Conservation (phyloP, 2,113 vertebrate genomes). For the Elgaria multicarinata region DNA sequence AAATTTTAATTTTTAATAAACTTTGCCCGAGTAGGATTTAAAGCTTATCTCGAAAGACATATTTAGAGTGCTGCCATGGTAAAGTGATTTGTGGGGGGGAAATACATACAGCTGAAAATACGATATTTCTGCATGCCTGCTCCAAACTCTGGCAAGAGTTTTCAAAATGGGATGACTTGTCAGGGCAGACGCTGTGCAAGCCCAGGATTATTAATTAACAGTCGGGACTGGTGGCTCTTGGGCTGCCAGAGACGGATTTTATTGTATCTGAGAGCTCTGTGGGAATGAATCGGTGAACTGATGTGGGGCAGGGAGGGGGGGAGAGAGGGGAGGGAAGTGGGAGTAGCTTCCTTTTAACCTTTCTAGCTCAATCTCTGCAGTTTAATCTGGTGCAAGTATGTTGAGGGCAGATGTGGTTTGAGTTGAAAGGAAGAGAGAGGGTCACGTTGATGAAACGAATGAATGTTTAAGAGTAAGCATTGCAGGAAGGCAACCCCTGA, state of each 20-base stretch:
- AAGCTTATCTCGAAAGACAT: constrained; percentile 77
- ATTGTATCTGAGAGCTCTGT: constrained; percentile 10
- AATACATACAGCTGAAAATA: constrained; percentile 68
- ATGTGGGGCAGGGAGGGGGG: neutral
- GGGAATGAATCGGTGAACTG: neutral
- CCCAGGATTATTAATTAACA: constrained; percentile 64
- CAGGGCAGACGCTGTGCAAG: constrained; percentile 44
- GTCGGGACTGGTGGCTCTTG: constrained; percentile 32
- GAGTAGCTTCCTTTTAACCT: neutral
- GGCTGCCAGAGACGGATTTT: constrained; percentile 9
- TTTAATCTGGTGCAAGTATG: constrained; percentile 14
- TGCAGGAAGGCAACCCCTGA: neutral
- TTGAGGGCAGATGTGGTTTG: neutral
- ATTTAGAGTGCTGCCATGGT: constrained; percentile 72
- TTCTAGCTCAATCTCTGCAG: neutral
- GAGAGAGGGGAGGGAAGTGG: constrained; percentile 34
- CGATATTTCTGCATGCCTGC: constrained; percentile 74
- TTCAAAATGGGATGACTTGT: constrained; percentile 45
- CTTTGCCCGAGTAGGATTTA: constrained; percentile 74
- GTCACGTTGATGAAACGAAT: neutral
- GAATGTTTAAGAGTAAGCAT: neutral
- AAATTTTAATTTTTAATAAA: constrained; percentile 80
- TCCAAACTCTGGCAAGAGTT: constrained; percentile 62
- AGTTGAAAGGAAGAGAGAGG: neutral
- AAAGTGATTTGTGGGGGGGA: constrained; percentile 68